Percentiles rank a stretch among this genome's conserved stretches.
These are phyloP conservation scores for Sebastes alutus DNA, from an alignment of 2,797 vertebrate genomes.

Conservation along the genomic window DNA sequence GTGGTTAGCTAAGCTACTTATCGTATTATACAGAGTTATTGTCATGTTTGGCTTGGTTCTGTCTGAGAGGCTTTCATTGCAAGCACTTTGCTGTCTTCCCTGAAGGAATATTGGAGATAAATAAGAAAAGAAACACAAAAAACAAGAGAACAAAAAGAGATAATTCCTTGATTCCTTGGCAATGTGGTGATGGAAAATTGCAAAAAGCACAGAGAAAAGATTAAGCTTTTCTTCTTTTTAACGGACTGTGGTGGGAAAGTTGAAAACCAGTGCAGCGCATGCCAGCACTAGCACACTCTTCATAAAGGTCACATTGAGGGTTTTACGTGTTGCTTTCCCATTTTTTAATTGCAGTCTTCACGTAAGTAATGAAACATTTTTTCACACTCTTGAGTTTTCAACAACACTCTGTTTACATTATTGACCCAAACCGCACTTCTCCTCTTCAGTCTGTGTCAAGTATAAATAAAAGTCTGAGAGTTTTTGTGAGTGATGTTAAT, in stretches of 20 bases:
- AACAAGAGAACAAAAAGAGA: slow-evolving; percentile 54
- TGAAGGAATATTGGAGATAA: slow-evolving; percentile 41
- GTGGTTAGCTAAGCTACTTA: slow-evolving; percentile 74
- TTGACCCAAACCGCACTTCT: not conserved
- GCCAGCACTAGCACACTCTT: not conserved
- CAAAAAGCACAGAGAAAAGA: slow-evolving; percentile 37
- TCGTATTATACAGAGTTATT: slow-evolving; percentile 64
- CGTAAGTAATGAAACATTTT: slow-evolving; percentile 33
- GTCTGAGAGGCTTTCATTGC: slow-evolving; percentile 50
- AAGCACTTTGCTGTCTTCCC: slow-evolving; percentile 45
- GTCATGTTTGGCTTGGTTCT: slow-evolving; percentile 60
- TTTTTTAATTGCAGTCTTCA: slow-evolving; percentile 33
- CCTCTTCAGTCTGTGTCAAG: slow-evolving; percentile 15
- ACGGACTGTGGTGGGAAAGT: slow-evolving; percentile 16
- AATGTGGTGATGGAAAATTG: slow-evolving; percentile 37
- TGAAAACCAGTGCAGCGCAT: not conserved
- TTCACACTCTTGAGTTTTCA: slow-evolving; percentile 1
- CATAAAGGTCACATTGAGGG: slow-evolving; percentile 51
- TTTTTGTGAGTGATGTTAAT: not conserved
- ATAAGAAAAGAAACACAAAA: slow-evolving; percentile 41
- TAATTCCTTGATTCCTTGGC: slow-evolving; percentile 51
- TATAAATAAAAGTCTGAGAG: not conserved
- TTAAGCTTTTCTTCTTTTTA: slow-evolving; percentile 32
- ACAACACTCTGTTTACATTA: not conserved
- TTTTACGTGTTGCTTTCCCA: not conserved